phyloP scores from a whole-genome alignment of 2,797 vertebrate species.

The Pangasius djambal region DNA sequence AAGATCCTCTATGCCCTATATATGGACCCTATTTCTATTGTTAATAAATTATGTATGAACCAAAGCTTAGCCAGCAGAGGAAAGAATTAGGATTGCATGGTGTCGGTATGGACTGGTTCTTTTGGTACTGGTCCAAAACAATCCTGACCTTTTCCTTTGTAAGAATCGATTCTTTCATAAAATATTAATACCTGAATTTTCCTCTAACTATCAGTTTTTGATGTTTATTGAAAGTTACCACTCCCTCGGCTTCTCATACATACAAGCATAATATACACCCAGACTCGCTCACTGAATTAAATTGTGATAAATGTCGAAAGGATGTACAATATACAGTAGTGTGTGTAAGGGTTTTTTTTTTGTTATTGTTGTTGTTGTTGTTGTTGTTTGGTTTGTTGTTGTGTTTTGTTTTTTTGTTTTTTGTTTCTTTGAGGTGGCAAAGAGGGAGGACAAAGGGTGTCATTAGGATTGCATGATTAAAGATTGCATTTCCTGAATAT shows the following conservation, averaged over 20 bases:
- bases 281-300: not conserved
- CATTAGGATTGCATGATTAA: too few species aligned
- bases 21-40: not conserved
- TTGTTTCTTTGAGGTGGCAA: too few species aligned
- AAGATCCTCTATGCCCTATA: not conserved
- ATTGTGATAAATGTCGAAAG: not conserved
- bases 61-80: not conserved
- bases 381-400: not conserved
- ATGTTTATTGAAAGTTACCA: not conserved
- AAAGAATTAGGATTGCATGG: not conserved
- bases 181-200: not conserved
- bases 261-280: not conserved
- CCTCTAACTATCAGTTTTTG: not conserved
- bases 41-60: slow-evolving; percentile 2
- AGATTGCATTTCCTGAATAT: not conserved
- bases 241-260: too few species aligned
- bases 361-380: too few species aligned
- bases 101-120: not conserved
- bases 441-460: not conserved
- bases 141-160: not conserved
- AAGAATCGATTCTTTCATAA: not conserved
- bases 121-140: not conserved
- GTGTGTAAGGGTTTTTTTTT: not conserved
- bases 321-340: not conserved
- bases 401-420: not conserved